Conservation (phyloP, 2,888 invertebrate species). For the Brachypterus glaber region DNA sequence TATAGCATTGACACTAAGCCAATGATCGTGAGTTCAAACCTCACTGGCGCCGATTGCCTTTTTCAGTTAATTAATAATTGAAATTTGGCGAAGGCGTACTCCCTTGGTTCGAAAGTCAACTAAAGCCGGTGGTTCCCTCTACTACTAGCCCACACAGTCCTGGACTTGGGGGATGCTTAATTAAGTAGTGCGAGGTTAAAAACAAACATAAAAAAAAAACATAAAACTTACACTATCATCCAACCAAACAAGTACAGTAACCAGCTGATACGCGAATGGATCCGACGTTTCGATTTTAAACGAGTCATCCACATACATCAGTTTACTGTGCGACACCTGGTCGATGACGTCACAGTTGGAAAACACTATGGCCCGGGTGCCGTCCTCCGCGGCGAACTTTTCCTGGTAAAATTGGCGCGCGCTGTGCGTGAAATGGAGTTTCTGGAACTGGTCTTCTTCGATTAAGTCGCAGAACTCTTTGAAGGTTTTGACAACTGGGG, state of each 20-base stretch:
- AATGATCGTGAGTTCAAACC: too few species aligned
- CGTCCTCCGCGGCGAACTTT: constrained; percentile 48
- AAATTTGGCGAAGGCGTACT: too few species aligned
- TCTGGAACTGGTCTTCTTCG: constrained; percentile 30
- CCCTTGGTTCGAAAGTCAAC: too few species aligned
- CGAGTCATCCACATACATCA: constrained; percentile 37
- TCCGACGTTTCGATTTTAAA: constrained; percentile 34
- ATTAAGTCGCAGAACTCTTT: constrained; percentile 32
- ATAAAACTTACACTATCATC: constrained; percentile 35
- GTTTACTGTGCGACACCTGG: constrained; percentile 27
- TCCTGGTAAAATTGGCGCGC: constrained; percentile 45
- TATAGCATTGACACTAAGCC: too few species aligned
- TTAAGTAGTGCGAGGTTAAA: too few species aligned
- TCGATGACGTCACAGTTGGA: constrained; percentile 30
- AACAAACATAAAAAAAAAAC: too few species aligned
- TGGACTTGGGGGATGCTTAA: too few species aligned
- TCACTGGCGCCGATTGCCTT: too few species aligned
- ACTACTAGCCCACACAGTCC: too few species aligned
- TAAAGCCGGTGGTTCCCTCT: too few species aligned
- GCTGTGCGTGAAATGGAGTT: constrained; percentile 33
- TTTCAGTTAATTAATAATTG: too few species aligned
- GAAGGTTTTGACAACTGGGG: constrained; percentile 27
- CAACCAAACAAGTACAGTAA: constrained; percentile 35
- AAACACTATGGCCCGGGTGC: constrained; percentile 34
- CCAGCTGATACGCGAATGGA: constrained; percentile 32